Base-by-base conservation (phyloP, 1,140 invertebrate species). In the Centruroides vittatus region DNA sequence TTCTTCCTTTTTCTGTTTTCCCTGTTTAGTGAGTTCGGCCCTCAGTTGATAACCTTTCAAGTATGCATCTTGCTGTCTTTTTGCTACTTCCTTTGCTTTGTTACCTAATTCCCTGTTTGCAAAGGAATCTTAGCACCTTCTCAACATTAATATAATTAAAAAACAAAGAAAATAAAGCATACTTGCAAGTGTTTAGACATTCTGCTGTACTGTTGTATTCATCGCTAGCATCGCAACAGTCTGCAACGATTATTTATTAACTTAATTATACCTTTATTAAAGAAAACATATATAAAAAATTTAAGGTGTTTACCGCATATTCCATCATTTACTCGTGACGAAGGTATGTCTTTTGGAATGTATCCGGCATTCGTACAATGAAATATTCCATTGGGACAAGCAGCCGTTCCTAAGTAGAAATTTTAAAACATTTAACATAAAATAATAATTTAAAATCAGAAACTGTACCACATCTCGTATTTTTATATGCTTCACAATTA, bases 141-240 rank as follows among this genome's bases (percentile, higher is more conserved):
- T 53, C 5, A 34, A 53, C 5, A 6, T 34, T 6, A 53, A 23
- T 1, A 6, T 53, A 23, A 53, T 53, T 34, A 53, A 36, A 34
- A 34, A 34, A 5, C 8, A 6, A 53, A 34, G 8, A 53, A 53
- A 53, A 51, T n/a, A 51, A n/a, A 34, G 8, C 51, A 53, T 53
- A 77, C 73, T 70, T 66, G 70, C 78, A 79, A 59, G 66, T 73
- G 70, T 97, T 88, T 0, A 75, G 57, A 74, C 93, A 98, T 1
- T 77, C 70, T 47, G 72, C 77, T 11, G 70, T 73, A 10, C 81
- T 79, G 50, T 74, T 73, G 68, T 86, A 90, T 73, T 99, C 96
- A 78, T 99, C 96, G 60, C 85, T 86, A 2, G 86, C 90, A 80
- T 99, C 96, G 78, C 96, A 99, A 68, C 96, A 99, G 76, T 99